Base-by-base conservation (phyloP, 2,888 invertebrate species). In the Acheta domesticus region DNA sequence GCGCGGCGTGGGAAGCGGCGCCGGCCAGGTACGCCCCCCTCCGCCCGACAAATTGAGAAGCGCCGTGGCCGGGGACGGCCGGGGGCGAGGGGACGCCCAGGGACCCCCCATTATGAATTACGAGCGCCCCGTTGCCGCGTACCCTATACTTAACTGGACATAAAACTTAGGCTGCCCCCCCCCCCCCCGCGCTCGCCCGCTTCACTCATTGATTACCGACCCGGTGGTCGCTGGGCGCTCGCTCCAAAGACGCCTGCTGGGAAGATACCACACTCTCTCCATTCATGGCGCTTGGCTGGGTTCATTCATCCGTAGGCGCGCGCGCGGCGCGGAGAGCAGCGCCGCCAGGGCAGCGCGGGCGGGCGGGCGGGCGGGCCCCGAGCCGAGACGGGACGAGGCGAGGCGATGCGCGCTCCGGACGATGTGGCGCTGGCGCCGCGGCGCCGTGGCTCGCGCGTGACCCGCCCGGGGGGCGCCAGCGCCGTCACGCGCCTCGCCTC, bases 21-120 rank as follows among this genome's bases (percentile, higher is more conserved):
- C 62, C 62, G 62, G 62, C n/a, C 62, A 62, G 62, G 62, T 62
- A 62, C 62, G 62, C 62, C 62, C 62, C 62, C 62, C 62, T n/a
- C 62, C 62, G 62, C 62, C 62, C 62, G 62, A 62, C 62, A 62
- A 62, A 62, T 62, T 62, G 62, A 62, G 62, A 62, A 62, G 62
- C 62, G 62, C 62, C 62, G 62, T n/a, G 62, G n/a, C 16, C 62
- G 62, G n/a, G 62, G 16, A n/a, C 14, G 62, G 14, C 16, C 14
- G 62, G 16, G 62, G n/a, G n/a, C 62, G 12, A n/a, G 62, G 16
- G 62, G n/a, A 62, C 62, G 62, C 62, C n/a, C 62, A 62, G 62
- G 62, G 62, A 62, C 62, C 62, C 62, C 62, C 62, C 62, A 62
- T 62, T 62, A 62, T 62, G 62, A 62, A 62, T 62, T 62, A 62